phyloP scores from a whole-genome alignment of 2,797 vertebrate species.

The Lithobates sylvaticus region DNA sequence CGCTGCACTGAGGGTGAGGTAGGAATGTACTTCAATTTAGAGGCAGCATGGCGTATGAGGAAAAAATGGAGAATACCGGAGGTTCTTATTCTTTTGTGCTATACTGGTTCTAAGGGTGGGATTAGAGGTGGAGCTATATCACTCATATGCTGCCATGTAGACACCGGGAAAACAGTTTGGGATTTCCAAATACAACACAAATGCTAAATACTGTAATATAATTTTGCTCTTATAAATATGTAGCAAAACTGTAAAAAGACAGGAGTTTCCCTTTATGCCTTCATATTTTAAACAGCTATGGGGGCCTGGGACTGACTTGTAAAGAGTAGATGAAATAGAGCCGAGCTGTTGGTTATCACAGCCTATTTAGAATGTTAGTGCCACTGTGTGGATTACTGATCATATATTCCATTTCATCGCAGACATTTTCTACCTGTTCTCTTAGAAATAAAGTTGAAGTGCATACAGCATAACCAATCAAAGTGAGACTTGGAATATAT shows the following conservation, averaged over 20 bases:
- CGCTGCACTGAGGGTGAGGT: no score
- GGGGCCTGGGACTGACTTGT: neutral
- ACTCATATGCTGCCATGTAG: no score
- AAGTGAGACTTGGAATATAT: neutral
- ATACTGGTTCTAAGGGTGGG: no score
- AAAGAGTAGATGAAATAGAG: neutral
- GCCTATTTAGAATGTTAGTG: neutral
- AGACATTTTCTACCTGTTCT: neutral
- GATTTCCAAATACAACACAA: no score
- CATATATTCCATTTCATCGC: neutral
- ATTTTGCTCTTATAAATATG: neutral
- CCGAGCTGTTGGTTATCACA: neutral
- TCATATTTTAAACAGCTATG: neutral
- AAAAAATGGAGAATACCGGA: no score
- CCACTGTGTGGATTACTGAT: neutral
- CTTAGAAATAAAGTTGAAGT: neutral
- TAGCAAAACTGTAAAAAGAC: neutral
- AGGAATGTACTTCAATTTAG: no score
- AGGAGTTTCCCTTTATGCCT: neutral
- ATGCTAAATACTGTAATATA: neutral
- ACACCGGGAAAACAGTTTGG: no score
- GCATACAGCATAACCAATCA: neutral
- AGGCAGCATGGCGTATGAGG: no score
- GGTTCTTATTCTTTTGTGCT: no score
- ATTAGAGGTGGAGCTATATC: no score